Conservation (phyloP, 2,797 vertebrate genomes). For the Uromys caudimaculatus region DNA sequence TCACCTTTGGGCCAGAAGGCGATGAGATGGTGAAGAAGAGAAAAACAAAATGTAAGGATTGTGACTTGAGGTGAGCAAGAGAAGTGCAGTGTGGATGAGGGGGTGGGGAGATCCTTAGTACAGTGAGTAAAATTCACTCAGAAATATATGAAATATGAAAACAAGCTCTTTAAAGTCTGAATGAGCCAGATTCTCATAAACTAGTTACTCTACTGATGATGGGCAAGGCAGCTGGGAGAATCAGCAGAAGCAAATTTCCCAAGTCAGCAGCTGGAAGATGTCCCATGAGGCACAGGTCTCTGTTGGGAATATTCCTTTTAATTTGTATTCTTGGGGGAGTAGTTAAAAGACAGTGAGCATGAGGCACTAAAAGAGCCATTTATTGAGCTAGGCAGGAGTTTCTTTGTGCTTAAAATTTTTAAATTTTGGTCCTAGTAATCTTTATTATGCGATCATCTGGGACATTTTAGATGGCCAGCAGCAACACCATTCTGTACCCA, state of each 20-base stretch:
- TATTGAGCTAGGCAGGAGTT: background rate
- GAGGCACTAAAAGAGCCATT: background rate
- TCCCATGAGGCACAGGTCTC: background rate
- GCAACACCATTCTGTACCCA: background rate
- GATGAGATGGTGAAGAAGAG: background rate
- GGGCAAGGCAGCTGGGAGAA: background rate
- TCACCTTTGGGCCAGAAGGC: background rate
- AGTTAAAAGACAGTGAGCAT: background rate
- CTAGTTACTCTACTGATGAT: background rate
- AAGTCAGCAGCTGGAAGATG: background rate
- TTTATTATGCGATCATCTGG: background rate
- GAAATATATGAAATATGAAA: conserved; percentile 25
- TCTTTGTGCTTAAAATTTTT: background rate
- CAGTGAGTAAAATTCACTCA: conserved; percentile 11
- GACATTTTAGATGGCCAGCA: background rate
- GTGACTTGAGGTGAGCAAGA: background rate
- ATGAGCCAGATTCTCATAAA: background rate
- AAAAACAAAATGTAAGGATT: background rate
- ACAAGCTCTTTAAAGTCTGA: conserved; percentile 16
- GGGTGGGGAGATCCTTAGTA: background rate
- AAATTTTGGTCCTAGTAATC: background rate
- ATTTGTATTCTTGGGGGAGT: background rate
- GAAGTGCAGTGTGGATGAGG: background rate
- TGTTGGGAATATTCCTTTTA: background rate
- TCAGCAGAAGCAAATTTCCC: background rate